These are phyloP conservation scores for Leucosticte australis DNA, from an alignment of 2,113 vertebrate species.

Conservation along the genomic window DNA sequence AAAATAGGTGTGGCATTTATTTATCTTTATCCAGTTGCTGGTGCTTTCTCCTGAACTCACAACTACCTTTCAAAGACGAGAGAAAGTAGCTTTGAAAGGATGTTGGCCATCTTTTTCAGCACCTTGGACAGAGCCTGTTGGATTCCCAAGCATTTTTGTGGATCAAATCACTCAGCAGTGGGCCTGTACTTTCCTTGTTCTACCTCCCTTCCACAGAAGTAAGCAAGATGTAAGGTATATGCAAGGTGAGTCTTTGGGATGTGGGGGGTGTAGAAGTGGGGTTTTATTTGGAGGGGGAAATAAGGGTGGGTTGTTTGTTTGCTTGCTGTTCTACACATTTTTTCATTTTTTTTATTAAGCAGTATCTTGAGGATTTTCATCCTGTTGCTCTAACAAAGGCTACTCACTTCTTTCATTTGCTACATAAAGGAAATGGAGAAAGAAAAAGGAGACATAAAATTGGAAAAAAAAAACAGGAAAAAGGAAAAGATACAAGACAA, in stretches of 20 bases:
- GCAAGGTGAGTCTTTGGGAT: neutral
- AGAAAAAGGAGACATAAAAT: neutral
- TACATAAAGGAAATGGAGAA: neutral
- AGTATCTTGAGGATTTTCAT: neutral
- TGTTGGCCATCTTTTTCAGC: neutral
- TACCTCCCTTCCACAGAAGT: neutral
- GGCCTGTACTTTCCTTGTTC: neutral
- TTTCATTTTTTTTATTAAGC: neutral
- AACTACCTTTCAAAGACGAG: neutral
- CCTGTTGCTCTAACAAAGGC: neutral
- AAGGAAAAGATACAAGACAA: neutral
- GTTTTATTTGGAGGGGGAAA: neutral
- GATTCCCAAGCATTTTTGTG: neutral
- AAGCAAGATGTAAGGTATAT: neutral
- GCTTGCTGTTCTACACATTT: rapidly evolving
- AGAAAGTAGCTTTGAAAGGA: neutral
- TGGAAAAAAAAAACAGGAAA: neutral
- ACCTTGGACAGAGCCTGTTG: rapidly evolving
- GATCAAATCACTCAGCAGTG: neutral
- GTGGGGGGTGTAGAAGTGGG: rapidly evolving
- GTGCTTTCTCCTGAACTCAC: neutral
- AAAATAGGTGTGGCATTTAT: neutral
- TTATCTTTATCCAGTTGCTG: neutral
- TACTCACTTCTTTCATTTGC: neutral
- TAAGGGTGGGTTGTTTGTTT: rapidly evolving